phyloP scores from a whole-genome alignment of 2,113 vertebrate genomes.

The Pangasianodon gigas region DNA sequence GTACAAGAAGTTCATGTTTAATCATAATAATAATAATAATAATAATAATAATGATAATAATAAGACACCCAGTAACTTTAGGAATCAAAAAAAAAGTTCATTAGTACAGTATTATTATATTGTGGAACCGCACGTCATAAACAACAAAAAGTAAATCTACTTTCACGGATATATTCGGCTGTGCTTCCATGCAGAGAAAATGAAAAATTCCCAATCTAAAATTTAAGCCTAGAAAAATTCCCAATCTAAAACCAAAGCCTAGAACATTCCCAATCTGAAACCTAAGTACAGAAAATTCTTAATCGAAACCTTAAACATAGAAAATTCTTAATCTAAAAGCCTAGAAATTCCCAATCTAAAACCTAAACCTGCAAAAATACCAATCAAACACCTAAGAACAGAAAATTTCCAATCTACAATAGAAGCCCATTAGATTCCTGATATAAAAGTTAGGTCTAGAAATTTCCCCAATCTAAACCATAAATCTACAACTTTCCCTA shows the following conservation, averaged over 20 bases:
- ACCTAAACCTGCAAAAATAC: neutral
- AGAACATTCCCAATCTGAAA: neutral
- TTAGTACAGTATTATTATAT: neutral
- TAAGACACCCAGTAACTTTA: neutral
- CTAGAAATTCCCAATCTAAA: neutral
- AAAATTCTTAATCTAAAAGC: neutral
- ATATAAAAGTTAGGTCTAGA: neutral
- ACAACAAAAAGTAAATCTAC: neutral
- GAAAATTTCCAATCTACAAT: neutral
- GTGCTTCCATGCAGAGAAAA: neutral
- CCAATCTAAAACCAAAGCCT: neutral
- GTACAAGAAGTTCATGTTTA: too few species aligned
- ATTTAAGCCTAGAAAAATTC: neutral
- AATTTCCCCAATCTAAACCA: neutral
- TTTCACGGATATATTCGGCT: neutral
- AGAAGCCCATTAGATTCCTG: rapidly evolving
- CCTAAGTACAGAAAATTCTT: neutral
- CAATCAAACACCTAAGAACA: neutral
- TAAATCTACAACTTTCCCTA: too few species aligned
- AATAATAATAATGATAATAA: too few species aligned
- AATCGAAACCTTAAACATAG: neutral
- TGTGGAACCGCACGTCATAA: neutral
- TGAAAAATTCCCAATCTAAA: neutral
- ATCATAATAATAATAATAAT: too few species aligned
- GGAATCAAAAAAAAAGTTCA: neutral